These are phyloP conservation scores for Australoheros scitulus DNA, from an alignment of 2,113 vertebrate genomes.

Conservation along the genomic window DNA sequence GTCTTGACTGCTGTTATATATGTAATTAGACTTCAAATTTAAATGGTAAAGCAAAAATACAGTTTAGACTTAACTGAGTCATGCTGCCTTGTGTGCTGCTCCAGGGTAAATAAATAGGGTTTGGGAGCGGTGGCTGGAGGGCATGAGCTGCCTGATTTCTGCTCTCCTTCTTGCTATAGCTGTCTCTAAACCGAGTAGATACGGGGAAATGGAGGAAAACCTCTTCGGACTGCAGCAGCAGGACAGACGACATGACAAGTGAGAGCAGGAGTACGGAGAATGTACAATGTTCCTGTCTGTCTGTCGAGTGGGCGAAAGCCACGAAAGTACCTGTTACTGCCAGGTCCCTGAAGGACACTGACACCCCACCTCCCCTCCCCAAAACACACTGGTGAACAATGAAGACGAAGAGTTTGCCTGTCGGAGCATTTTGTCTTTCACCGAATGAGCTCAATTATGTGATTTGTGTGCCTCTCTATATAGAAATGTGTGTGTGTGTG, in stretches of 20 bases:
- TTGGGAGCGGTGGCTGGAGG: slow-evolving; percentile 12
- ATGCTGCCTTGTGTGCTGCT: not conserved
- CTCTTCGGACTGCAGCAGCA: slow-evolving; percentile 34
- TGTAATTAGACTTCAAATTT: not conserved
- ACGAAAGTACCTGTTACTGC: slow-evolving; percentile 46
- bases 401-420: slow-evolving; percentile 15
- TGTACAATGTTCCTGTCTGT: slow-evolving; percentile 47
- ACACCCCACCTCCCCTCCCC: not conserved
- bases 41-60: not conserved
- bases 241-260: slow-evolving; percentile 62
- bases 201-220: slow-evolving; percentile 33
- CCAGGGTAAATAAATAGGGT: slow-evolving; percentile 14
- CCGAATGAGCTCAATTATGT: slow-evolving; percentile 3
- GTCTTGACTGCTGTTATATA: not conserved
- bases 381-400: slow-evolving; percentile 9
- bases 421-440: slow-evolving; percentile 26
- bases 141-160: slow-evolving; percentile 2
- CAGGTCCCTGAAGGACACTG: slow-evolving; percentile 35
- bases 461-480: not conserved
- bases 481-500: not conserved
- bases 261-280: slow-evolving; percentile 32
- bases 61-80: slow-evolving; percentile 13
- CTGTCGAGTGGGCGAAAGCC: slow-evolving; percentile 14
- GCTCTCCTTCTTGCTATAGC: slow-evolving; percentile 22
- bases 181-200: slow-evolving; percentile 27